Base-by-base conservation (phyloP, 2,113 vertebrate genomes). In the Gobio gobio region DNA sequence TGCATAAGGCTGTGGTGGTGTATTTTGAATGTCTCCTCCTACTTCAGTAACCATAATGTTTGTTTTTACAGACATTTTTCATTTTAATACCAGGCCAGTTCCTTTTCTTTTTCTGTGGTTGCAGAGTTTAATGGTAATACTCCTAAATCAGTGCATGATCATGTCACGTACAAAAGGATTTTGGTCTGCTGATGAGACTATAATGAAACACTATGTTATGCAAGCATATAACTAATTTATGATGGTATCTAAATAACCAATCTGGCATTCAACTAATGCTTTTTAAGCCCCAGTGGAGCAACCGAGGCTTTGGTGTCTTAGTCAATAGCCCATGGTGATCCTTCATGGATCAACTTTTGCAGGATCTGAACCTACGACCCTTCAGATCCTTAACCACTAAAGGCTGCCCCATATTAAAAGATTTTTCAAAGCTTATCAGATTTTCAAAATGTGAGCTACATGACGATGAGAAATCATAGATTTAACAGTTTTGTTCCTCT, bases 111-210 rank as follows among this genome's bases (percentile, higher is more conserved):
- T 72, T 5, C 33, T 75, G 56, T 26, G 20, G 36, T 12, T 36
- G 72, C n/a, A 29, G 51, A 58, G 72, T 75, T 18, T 56, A 78
- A 75, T 73, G 74, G 83, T 78, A 29, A 12, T 68, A 61, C 58
- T 74, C 75, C 64, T 49, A 85, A 78, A 85, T 85, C 72, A 81
- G 77, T 56, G 49, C 58, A 56, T 77, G 70, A 81, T 61, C 59
- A 70, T 70, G 49, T 76, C 82, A 84, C 58, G 6, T 74, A 54
- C 29, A 77, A 51, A 61, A 68, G 12, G 47, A 49, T 12, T 70
- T 26, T 26, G 56, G 63, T 56, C 29, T 29, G 20, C 63, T 43
- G 49, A 78, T 78, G 63, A 68, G 61, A 70, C 3, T 54, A 47
- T 59, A 76, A 76, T 76, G 36, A 78, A 70, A 66, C 22, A 16